phyloP scores from a whole-genome alignment of 2,888 invertebrate genomes.

The Yponomeuta cagnagella region DNA sequence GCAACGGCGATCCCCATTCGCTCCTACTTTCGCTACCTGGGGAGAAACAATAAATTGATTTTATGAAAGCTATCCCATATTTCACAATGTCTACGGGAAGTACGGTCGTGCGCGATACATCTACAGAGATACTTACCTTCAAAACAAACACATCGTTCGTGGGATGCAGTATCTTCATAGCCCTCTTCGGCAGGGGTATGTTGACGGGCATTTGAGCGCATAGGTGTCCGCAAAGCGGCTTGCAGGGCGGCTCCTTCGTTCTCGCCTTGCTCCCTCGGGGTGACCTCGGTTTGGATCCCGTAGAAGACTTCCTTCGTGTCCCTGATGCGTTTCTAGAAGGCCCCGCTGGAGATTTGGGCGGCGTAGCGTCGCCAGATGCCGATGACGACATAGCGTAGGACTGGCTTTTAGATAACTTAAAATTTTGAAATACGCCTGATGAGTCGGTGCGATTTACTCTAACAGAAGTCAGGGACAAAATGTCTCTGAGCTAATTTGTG shows the following conservation, averaged over 20 bases:
- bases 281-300: neutral
- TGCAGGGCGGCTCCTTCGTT: neutral
- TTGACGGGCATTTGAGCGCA: slow-evolving; percentile 50
- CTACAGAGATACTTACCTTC: neutral
- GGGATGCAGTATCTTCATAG: slow-evolving; percentile 70
- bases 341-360: neutral
- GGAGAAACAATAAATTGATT: neutral
- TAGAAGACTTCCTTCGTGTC: neutral
- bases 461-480: no score
- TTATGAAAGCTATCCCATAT: neutral
- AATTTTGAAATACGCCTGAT: neutral
- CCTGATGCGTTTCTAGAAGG: neutral
- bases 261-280: neutral
- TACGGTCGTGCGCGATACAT: no score
- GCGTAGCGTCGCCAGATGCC: neutral
- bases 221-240: neutral
- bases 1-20: slow-evolving; percentile 78
- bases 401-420: neutral
- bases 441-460: no score
- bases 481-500: no score
- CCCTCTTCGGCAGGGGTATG: slow-evolving; percentile 42
- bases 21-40: slow-evolving; percentile 79
- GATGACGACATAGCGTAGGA: neutral
- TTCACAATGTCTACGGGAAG: neutral
- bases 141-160: slow-evolving; percentile 74